Evolutionary conservation across 2,797 vertebrate genomes (phyloP).

Genomic region (Capromys pilorides): DNA sequence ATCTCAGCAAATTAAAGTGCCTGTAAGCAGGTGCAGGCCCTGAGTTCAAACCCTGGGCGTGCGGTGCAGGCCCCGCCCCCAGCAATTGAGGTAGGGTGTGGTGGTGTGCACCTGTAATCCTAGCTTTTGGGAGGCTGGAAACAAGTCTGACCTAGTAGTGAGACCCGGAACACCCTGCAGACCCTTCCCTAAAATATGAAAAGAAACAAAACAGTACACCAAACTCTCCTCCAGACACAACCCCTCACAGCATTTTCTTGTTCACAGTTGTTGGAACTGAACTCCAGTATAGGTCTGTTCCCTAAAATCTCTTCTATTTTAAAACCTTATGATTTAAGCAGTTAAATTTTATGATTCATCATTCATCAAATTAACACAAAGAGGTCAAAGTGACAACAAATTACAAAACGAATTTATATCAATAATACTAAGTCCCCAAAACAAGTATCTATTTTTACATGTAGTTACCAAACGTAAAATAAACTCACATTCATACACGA

Average conservation of each 20-base stretch:
- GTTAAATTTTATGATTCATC: background rate
- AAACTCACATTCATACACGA: slow-evolving; percentile 4
- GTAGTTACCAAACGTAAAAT: background rate
- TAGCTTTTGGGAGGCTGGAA: too few species aligned
- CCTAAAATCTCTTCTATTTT: background rate
- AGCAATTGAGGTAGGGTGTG: too few species aligned
- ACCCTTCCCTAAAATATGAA: too few species aligned
- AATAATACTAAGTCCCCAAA: background rate
- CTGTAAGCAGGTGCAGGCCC: too few species aligned
- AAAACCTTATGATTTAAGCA: background rate
- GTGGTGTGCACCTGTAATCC: too few species aligned
- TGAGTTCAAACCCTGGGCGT: too few species aligned
- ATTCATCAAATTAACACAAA: slow-evolving; percentile 13
- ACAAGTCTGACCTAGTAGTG: too few species aligned
- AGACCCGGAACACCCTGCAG: too few species aligned
- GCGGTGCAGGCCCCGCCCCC: too few species aligned
- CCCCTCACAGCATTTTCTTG: background rate
- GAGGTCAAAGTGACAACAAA: background rate
- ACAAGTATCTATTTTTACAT: background rate
- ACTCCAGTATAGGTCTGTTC: background rate
- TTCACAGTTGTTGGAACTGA: background rate
- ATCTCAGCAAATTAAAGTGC: too few species aligned
- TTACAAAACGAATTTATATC: background rate
- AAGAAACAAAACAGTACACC: background rate
- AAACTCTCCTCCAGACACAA: background rate